phyloP scores from a whole-genome alignment of 2,797 vertebrate species.

The Gymnopithys bicolor region DNA sequence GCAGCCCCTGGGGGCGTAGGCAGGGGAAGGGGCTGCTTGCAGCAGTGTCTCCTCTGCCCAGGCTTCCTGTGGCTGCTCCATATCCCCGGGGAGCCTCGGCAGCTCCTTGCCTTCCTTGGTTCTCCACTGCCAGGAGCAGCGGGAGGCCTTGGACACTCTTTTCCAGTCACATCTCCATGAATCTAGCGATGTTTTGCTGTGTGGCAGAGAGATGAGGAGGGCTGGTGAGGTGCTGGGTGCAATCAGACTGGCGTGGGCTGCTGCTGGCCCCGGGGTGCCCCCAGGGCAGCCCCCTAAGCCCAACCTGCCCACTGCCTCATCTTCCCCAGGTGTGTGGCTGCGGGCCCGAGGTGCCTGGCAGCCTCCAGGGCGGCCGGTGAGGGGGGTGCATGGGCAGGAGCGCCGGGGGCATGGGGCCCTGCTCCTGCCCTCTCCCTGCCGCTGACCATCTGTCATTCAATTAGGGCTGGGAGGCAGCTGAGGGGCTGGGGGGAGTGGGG shows the following conservation, averaged over 20 bases:
- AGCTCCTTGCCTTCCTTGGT: background rate
- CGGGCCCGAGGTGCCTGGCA: background rate
- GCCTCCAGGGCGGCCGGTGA: background rate
- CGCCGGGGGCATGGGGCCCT: background rate
- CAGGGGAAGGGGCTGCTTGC: background rate
- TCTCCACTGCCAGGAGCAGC: background rate
- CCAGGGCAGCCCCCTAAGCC: fast-evolving
- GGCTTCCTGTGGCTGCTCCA: background rate
- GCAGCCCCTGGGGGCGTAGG: background rate
- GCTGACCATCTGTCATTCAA: slow-evolving; percentile 88
- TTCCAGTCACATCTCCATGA: fast-evolving
- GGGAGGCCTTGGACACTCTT: fast-evolving
- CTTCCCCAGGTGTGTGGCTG: background rate
- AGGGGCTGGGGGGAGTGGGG: slow-evolving; percentile 65
- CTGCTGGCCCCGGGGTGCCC: background rate
- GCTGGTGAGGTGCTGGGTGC: no score
- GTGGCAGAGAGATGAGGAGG: background rate
- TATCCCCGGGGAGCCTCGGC: fast-evolving
- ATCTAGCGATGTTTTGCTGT: fast-evolving
- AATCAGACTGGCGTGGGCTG: background rate
- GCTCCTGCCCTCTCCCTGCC: slow-evolving; percentile 71
- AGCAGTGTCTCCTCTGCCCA: background rate
- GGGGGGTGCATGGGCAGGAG: background rate
- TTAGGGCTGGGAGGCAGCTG: slow-evolving; percentile 83
- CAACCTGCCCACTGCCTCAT: background rate